phyloP scores from a whole-genome alignment of 2,113 vertebrate genomes.

The Sturnus vulgaris region DNA sequence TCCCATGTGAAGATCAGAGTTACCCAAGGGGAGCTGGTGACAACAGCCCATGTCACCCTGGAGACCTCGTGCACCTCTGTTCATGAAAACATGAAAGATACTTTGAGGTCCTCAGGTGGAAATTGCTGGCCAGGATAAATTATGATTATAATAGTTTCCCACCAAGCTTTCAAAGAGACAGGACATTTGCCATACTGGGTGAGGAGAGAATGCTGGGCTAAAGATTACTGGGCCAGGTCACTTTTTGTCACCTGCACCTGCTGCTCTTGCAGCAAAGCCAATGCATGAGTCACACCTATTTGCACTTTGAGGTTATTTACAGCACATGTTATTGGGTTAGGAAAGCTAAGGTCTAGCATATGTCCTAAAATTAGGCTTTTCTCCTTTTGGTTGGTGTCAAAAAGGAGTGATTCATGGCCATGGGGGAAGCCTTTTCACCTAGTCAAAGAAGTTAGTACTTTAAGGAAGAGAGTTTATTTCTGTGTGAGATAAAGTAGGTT shows the following conservation, averaged over 20 bases:
- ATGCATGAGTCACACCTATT: background rate
- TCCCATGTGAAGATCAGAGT: background rate
- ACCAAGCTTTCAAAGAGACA: background rate
- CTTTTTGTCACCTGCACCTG: background rate
- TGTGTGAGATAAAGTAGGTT: background rate
- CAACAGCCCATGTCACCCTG: background rate
- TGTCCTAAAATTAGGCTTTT: conserved; percentile 12
- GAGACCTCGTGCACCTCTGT: background rate
- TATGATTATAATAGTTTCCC: background rate
- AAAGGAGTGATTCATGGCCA: background rate
- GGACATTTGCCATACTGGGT: background rate
- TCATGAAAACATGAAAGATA: background rate
- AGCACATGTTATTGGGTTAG: background rate
- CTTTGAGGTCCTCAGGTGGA: background rate
- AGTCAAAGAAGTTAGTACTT: background rate
- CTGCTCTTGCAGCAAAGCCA: background rate
- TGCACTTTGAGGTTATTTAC: conserved; percentile 12
- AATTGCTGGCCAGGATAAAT: background rate
- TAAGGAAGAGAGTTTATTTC: background rate
- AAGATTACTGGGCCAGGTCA: background rate
- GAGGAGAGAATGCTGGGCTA: background rate
- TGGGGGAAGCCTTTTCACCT: background rate
- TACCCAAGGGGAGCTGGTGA: background rate
- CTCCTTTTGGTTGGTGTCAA: background rate
- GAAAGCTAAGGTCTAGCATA: background rate